These are phyloP conservation scores for Addax nasomaculatus DNA, from an alignment of 2,113 vertebrate species.

Conservation along the genomic window DNA sequence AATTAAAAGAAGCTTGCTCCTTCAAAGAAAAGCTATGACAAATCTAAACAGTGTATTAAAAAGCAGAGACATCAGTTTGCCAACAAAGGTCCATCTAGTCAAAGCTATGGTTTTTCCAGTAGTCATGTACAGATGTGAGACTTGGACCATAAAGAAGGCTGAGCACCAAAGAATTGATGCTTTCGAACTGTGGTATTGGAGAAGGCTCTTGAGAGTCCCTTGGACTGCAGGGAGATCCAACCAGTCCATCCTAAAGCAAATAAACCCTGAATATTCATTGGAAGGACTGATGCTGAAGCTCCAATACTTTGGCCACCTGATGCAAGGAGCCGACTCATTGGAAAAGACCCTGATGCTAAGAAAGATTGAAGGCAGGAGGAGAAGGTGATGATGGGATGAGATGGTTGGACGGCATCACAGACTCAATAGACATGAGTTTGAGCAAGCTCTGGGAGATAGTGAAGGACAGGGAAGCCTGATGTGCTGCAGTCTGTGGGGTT, in stretches of 20 bases:
- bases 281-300: background rate
- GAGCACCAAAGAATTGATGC: background rate
- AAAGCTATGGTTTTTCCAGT: background rate
- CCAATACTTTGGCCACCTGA: background rate
- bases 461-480: background rate
- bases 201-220: background rate
- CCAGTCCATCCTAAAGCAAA: background rate
- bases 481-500: background rate
- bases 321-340: background rate
- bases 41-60: background rate
- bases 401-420: background rate
- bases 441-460: background rate
- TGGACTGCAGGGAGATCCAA: background rate
- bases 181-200: background rate
- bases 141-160: background rate
- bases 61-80: background rate
- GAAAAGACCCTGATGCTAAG: background rate
- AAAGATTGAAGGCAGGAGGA: background rate
- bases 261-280: background rate
- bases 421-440: background rate
- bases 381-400: accelerated
- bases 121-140: background rate
- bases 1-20: background rate
- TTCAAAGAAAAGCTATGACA: background rate
- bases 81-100: background rate